These are phyloP conservation scores for Allacma fusca DNA, from an alignment of 2,888 invertebrate genomes.

Conservation along the genomic window DNA sequence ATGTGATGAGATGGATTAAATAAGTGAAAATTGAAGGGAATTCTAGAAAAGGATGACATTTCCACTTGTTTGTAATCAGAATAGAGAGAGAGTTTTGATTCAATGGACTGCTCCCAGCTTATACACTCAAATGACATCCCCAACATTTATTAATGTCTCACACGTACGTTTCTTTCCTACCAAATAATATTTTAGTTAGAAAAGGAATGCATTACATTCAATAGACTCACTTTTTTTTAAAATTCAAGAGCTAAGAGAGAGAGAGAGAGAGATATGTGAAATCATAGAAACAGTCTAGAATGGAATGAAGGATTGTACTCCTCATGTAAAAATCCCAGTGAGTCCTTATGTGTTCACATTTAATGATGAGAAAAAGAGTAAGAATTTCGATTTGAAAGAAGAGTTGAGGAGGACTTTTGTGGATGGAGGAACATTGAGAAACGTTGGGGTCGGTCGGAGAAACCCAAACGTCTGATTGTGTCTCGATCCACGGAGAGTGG, in stretches of 20 bases:
- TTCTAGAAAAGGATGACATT: conserved; percentile 30
- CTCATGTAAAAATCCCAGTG: no score
- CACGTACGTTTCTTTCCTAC: conserved; percentile 18
- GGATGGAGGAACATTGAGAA: neutral
- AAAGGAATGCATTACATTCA: conserved; percentile 2
- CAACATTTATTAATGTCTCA: conserved; percentile 43
- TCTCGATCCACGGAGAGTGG: neutral
- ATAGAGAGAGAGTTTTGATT: no score
- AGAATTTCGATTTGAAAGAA: neutral
- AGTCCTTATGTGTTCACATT: no score
- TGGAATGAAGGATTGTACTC: no score
- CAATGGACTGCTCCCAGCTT: no score
- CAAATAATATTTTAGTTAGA: neutral
- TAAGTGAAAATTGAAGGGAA: conserved; percentile 26
- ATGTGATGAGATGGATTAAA: no score
- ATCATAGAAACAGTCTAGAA: no score
- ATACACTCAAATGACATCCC: conserved; percentile 33
- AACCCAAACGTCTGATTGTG: conserved; percentile 26
- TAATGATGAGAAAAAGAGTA: no score
- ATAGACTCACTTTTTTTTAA: neutral
- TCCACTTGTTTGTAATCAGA: no score
- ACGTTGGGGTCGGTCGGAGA: conserved; percentile 29
- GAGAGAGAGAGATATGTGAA: no score
- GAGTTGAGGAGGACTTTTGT: conserved; percentile 22
- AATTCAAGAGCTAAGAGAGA: conserved; percentile 13